phyloP scores from a whole-genome alignment of 2,113 vertebrate genomes.

The Atlantisia rogersi region DNA sequence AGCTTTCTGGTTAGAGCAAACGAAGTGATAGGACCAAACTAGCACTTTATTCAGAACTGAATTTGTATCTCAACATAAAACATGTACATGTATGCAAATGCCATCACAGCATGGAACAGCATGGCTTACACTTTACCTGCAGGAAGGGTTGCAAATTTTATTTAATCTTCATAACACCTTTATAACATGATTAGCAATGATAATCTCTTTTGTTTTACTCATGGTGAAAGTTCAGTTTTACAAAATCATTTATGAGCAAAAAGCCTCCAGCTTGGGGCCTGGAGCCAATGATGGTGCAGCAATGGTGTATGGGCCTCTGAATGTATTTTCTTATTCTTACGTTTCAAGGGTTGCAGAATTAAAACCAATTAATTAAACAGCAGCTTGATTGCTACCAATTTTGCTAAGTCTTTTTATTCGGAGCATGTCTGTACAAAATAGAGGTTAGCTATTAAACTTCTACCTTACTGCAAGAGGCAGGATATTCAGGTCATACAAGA shows the following conservation, averaged over 20 bases:
- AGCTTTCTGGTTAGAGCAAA: not conserved
- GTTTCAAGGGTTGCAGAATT: not conserved
- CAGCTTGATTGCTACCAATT: not conserved
- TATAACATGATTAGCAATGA: not conserved
- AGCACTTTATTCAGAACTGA: not conserved
- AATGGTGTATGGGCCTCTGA: not conserved
- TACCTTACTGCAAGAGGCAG: not conserved
- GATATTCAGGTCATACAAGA: rapidly evolving
- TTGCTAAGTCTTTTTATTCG: not conserved
- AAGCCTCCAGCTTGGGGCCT: not conserved
- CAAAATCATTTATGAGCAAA: not conserved
- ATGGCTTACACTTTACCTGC: rapidly evolving
- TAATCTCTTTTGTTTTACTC: not conserved
- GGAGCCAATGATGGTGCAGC: not conserved
- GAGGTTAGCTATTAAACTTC: not conserved
- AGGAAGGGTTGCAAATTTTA: not conserved
- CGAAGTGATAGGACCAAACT: not conserved
- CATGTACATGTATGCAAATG: not conserved
- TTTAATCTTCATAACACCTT: not conserved
- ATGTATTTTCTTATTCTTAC: not conserved
- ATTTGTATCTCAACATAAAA: not conserved
- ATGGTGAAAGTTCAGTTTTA: not conserved
- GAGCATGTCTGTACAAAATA: rapidly evolving
- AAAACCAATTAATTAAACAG: not conserved
- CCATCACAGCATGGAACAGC: not conserved